Evolutionary conservation across 2,113 vertebrate species (phyloP).

Genomic region (Puntigrus tetrazona): DNA sequence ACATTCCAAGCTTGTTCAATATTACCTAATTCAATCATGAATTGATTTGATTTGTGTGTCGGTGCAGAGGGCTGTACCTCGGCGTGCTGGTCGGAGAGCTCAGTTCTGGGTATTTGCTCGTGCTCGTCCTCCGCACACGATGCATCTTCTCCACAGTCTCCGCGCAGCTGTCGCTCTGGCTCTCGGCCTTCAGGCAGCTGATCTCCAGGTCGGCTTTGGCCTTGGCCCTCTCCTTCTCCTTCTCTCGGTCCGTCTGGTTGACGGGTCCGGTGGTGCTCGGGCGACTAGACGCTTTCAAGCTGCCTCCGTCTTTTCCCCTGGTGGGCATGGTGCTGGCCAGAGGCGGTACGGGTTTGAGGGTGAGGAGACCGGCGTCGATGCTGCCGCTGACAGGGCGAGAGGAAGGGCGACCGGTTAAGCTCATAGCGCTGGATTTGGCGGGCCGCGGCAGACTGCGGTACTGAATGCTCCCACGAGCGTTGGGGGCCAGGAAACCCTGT

Average conservation of each 20-base stretch:
- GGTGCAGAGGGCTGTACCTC: conserved; percentile 75
- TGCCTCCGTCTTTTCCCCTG: conserved; percentile 78
- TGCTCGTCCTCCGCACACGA: conserved; percentile 76
- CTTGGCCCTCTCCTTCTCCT: conserved; percentile 94
- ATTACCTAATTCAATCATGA: too few species aligned
- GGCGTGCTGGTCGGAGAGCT: conserved; percentile 89
- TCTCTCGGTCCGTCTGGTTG: conserved; percentile 91
- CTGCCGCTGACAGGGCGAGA: conserved; percentile 83
- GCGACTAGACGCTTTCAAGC: conserved; percentile 68
- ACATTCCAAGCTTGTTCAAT: too few species aligned
- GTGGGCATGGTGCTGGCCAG: conserved; percentile 59
- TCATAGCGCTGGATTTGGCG: conserved; percentile 93
- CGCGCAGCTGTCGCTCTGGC: conserved; percentile 72
- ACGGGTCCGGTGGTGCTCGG: conserved; percentile 76
- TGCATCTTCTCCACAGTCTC: conserved; percentile 83
- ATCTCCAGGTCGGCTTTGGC: conserved; percentile 92
- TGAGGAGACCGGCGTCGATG: conserved; percentile 86
- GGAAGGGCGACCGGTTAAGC: conserved; percentile 80
- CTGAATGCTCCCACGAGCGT: conserved; percentile 89
- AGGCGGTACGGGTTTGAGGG: conserved; percentile 78
- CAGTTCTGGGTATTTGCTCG: conserved; percentile 84
- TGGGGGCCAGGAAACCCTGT: conserved; percentile 87
- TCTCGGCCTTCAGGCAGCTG: conserved; percentile 67
- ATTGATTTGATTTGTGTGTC: neutral
- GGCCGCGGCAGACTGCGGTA: conserved; percentile 96